A percentile compares a stretch with the other conserved stretches of the same genome.
phyloP scores from a whole-genome alignment of 2,113 vertebrate genomes.

The Columba janthina region DNA sequence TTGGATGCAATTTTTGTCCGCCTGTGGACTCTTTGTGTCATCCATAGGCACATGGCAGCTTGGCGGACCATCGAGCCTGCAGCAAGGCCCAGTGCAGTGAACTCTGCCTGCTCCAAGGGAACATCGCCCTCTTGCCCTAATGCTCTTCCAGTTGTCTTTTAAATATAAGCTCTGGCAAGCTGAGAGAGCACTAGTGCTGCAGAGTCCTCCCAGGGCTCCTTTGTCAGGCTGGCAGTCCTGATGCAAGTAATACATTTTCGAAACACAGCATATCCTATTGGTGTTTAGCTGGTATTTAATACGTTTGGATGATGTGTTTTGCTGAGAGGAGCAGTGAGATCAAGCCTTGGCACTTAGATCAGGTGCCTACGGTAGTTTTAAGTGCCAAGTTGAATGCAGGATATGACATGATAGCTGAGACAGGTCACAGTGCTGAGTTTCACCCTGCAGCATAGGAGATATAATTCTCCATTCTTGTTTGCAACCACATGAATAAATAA shows the following conservation, averaged over 20 bases:
- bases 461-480: neutral
- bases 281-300: neutral
- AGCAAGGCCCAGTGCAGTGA: neutral
- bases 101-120: neutral
- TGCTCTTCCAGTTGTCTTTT: neutral
- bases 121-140: neutral
- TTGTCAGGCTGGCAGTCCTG: neutral
- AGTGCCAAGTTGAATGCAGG: neutral
- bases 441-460: rapidly evolving
- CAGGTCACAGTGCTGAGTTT: neutral
- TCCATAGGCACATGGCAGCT: neutral
- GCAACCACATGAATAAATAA: neutral
- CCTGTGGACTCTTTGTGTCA: neutral
- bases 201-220: neutral
- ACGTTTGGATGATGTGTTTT: neutral
- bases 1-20: neutral
- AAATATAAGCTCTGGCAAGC: neutral
- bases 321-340: neutral
- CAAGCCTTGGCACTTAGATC: neutral
- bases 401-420: neutral
- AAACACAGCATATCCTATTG: neutral
- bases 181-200: neutral
- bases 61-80: neutral
- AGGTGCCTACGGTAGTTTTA: neutral
- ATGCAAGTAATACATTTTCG: neutral